These are phyloP conservation scores for Aspidiotus rigidus DNA, from an alignment of 2,888 invertebrate species.

Conservation along the genomic window DNA sequence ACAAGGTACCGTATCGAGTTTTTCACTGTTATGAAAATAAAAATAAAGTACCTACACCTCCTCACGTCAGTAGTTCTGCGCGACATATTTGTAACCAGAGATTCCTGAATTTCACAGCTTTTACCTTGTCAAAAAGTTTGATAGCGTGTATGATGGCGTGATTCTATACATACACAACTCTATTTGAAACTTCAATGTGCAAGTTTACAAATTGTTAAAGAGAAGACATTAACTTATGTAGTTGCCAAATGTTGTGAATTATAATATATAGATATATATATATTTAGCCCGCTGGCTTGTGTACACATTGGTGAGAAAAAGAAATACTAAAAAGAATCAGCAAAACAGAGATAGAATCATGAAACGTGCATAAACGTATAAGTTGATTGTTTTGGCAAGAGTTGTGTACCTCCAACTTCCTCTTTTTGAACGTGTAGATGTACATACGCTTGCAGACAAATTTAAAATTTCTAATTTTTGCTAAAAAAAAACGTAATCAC, in stretches of 20 bases:
- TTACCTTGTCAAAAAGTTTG: conserved; percentile 32
- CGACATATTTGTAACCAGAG: too few species aligned
- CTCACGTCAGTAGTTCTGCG: too few species aligned
- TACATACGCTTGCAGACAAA: conserved; percentile 21
- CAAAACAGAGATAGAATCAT: too few species aligned
- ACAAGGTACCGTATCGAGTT: too few species aligned
- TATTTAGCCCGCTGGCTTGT: conserved; percentile 21
- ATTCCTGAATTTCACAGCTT: background rate
- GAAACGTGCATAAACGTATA: conserved; percentile 20
- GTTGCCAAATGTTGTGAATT: conserved; percentile 30
- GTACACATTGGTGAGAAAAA: too few species aligned
- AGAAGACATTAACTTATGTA: conserved; percentile 12
- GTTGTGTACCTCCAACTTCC: conserved; percentile 23
- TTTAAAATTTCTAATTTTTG: conserved; percentile 14
- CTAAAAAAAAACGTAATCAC: background rate
- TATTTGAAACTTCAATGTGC: conserved; percentile 15
- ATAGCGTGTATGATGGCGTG: conserved; percentile 24
- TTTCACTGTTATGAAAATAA: too few species aligned
- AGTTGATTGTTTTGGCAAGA: conserved; percentile 33
- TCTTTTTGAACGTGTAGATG: conserved; percentile 23
- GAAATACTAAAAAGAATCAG: too few species aligned
- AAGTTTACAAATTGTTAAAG: conserved; percentile 13
- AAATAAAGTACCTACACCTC: too few species aligned
- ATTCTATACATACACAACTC: too few species aligned
- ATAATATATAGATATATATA: background rate